Evolutionary conservation across 2,113 vertebrate genomes (phyloP), one percentile per base, ranked within the genome.

Genomic region (Perognathus longimembris): DNA sequence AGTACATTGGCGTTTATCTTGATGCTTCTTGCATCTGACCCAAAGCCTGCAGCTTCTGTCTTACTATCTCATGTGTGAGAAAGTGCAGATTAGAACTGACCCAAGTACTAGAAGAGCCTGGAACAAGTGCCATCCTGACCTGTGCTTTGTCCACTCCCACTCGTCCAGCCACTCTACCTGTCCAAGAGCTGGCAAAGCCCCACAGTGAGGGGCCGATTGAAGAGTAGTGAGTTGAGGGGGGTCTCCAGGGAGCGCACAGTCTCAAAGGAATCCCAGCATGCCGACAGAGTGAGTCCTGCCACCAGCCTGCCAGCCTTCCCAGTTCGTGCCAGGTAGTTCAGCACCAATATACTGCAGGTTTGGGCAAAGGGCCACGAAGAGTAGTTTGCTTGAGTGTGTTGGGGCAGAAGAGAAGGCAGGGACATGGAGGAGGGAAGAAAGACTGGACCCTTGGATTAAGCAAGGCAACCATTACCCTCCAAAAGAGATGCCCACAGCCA

Each of bases 401-500:
- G 54, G 78, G 57, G 26, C 36, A 45, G 30, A 69, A 42, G 69
- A 61, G 1, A 7, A 34, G 10, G 66, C 57, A n/a, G 64, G 7
- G 59, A 67, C 7, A 3, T 34, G 10, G n/a, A 77, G 28, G 71
- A 61, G n/a, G 21, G 36, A 30, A 82, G 54, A 36, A 81, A 45
- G 78, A n/a, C 22, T 26, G 40, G 89, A 28, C 22, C 34, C 82
- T 54, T 69, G 32, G 54, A 63, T 34, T 80, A 54, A 94, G 14
- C 36, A 54, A 78, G 61, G 76, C n/a, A 38, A 24, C 2, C 42
- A 98, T 98, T 96, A 99, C 99, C 98, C 98, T 96, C 99, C 98
- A 54, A 99, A 90, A 61, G 99, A 99, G n/a, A 99, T 97, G 38
- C 99, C 98, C 24, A 97, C 97, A 4, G 98, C 98, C 76, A 98